Conservation (phyloP, 1,140 invertebrate genomes). For the Drosophila sp. region DNA sequence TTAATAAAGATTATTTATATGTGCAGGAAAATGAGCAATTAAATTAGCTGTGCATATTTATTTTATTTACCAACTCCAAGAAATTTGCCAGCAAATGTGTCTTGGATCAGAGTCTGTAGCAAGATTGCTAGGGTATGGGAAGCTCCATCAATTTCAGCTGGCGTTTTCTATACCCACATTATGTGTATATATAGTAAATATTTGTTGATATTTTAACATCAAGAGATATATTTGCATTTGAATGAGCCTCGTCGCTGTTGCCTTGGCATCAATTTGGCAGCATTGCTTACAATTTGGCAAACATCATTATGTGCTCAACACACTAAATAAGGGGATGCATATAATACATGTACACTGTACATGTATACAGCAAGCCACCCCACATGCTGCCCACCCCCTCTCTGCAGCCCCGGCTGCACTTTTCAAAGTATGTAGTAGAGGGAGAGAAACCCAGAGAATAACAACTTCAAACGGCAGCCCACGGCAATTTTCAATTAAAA, state of each 20-base stretch:
- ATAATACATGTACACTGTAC: background rate
- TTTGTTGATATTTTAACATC: conserved; percentile 33
- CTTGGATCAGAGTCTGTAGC: background rate
- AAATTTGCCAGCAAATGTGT: conserved; percentile 1
- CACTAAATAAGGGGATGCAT: conserved; percentile 32
- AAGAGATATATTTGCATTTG: conserved; percentile 57
- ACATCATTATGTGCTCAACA: conserved; percentile 46
- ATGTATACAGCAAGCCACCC: background rate
- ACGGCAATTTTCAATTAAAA: conserved; percentile 82
- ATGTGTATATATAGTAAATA: conserved; percentile 19
- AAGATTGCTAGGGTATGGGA: background rate
- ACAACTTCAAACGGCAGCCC: conserved; percentile 74
- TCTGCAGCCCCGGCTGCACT: conserved; percentile 40
- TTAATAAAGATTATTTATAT: no score
- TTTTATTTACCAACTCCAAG: background rate
- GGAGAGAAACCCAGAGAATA: background rate
- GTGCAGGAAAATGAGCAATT: no score
- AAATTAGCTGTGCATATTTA: no score
- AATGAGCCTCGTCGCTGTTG: conserved; percentile 48
- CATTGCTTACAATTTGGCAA: conserved; percentile 68
- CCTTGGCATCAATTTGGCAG: conserved; percentile 77
- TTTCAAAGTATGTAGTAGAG: conserved; percentile 57
- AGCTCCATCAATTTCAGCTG: background rate
- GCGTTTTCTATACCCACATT: background rate
- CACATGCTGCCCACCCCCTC: background rate